A percentile compares a stretch with the other conserved stretches of the same genome.
Evolutionary conservation across 2,113 vertebrate species (phyloP).

Genomic region (Brevimyrus niger): DNA sequence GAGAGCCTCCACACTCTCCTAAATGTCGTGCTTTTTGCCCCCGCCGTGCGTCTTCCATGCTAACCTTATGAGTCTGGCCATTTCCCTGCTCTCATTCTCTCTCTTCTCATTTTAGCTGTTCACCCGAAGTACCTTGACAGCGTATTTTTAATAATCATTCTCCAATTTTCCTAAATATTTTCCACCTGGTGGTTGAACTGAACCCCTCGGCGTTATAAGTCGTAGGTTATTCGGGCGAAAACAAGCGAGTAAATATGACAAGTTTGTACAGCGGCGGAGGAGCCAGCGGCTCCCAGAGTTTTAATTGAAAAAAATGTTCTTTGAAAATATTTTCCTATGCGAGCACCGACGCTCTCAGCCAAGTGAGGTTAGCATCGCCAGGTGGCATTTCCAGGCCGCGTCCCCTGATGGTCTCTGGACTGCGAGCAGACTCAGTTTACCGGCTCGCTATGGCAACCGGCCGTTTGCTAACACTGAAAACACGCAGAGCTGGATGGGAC

Average conservation of each 20-base stretch:
- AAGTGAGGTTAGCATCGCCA: conserved; percentile 33
- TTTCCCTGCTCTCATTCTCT: background rate
- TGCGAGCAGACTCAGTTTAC: conserved; percentile 32
- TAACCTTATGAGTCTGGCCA: too few species aligned
- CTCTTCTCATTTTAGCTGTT: background rate
- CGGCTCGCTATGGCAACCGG: conserved; percentile 38
- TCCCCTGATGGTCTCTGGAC: background rate
- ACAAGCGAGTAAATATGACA: conserved; percentile 23
- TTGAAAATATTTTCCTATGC: conserved; percentile 27
- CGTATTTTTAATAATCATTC: background rate
- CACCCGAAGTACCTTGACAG: background rate
- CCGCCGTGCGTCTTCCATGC: background rate
- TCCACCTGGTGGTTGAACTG: conserved; percentile 1
- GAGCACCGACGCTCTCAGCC: background rate
- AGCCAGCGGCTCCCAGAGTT: conserved; percentile 22
- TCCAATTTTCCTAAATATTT: background rate
- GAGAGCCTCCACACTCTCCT: background rate
- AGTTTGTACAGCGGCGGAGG: conserved; percentile 4
- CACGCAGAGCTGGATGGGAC: conserved; percentile 21
- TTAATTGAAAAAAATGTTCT: conserved; percentile 34
- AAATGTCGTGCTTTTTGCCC: background rate
- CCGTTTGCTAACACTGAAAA: conserved; percentile 39
- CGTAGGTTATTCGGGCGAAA: background rate
- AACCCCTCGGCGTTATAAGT: background rate
- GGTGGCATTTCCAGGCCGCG: conserved; percentile 38